phyloP scores from a whole-genome alignment of 2,113 vertebrate genomes.

The Trinectes maculatus region DNA sequence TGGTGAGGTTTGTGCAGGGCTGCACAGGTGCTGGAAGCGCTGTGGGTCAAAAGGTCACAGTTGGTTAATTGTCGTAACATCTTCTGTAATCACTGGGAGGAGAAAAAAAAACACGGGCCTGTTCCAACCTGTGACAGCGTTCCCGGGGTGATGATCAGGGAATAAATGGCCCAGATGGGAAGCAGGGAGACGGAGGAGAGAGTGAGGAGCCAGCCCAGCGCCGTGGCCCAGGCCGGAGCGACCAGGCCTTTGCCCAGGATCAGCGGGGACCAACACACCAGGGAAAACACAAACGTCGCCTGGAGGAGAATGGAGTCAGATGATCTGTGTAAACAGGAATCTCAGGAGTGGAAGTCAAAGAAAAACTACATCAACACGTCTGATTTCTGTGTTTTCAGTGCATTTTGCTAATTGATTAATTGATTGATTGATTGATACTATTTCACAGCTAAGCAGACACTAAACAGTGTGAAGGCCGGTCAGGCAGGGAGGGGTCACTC shows the following conservation, averaged over 20 bases:
- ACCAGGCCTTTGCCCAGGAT: slow-evolving; percentile 67
- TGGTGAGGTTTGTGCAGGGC: slow-evolving; percentile 21
- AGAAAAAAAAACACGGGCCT: neutral
- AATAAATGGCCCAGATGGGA: slow-evolving; percentile 76
- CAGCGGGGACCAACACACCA: slow-evolving; percentile 76
- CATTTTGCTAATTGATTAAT: too few relatives aligned
- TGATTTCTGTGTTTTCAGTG: too few relatives aligned
- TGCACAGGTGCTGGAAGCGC: slow-evolving; percentile 67
- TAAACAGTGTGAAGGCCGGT: slow-evolving; percentile 2
- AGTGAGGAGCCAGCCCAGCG: slow-evolving; percentile 75
- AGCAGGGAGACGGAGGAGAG: slow-evolving; percentile 79
- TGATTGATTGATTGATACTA: too few relatives aligned
- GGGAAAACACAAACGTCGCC: slow-evolving; percentile 78
- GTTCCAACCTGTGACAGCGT: slow-evolving; percentile 65
- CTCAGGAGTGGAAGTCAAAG: neutral
- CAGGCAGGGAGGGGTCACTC: slow-evolving; percentile 53
- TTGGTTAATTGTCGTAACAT: neutral
- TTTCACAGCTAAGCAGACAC: slow-evolving; percentile 13
- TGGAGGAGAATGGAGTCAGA: slow-evolving; percentile 10
- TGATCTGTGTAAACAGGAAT: neutral
- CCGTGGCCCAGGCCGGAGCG: slow-evolving; percentile 71
- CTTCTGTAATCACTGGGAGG: too few relatives aligned
- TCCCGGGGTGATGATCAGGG: slow-evolving; percentile 66
- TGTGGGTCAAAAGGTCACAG: slow-evolving; percentile 11
- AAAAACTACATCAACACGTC: too few relatives aligned